Evolutionary conservation across 2,888 invertebrate species (phyloP), one percentile per base, ranked within the genome.

Genomic region (Chaitophorus viminalis): DNA sequence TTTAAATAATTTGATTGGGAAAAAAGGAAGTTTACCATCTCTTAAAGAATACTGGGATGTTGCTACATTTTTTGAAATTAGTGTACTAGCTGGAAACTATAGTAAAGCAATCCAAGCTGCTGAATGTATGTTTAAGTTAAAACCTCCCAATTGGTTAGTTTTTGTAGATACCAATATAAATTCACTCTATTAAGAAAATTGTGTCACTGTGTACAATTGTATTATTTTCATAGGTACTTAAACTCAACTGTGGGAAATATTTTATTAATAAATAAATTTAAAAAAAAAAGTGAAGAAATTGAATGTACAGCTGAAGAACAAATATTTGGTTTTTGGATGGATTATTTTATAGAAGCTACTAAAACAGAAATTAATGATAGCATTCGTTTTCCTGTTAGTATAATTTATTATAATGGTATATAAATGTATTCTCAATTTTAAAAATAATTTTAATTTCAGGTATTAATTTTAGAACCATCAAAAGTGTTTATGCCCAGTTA

Each of bases 11-110:
- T 93, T 99, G 89, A 99, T 99, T 90, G 99, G 99, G 0, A 97
- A 98, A 91, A 99, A 99, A 91, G 99, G 99, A 75, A 98, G 97
- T 91, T 92, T 99, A 52, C 95, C 95, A 0, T 97, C 97, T 0
- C 93, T 99, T 33, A 96, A 95, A 90, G 99, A 99, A 91, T 99
- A 99, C 91, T 99, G 99, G 99, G 99, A 99, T 92, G 99, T 99
- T 25, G 99, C 99, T 0, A 99, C 98, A 2, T 99, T 98, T 93
- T 99, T 99, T 92, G 99, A 99, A 92, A 99, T 99, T 90, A 98
- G 98, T 78, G 99, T 99, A 0, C 93, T 99, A 54, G 98, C 98
- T 3, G 98, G 99, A 92, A 98, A 99, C 92, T 99, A 98, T 91
- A 94, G 95, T 25, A 99, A 99, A 92, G 99, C 99, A 0, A 96